Conservation (phyloP, 2,113 vertebrate species). For the Chionomys nivalis region DNA sequence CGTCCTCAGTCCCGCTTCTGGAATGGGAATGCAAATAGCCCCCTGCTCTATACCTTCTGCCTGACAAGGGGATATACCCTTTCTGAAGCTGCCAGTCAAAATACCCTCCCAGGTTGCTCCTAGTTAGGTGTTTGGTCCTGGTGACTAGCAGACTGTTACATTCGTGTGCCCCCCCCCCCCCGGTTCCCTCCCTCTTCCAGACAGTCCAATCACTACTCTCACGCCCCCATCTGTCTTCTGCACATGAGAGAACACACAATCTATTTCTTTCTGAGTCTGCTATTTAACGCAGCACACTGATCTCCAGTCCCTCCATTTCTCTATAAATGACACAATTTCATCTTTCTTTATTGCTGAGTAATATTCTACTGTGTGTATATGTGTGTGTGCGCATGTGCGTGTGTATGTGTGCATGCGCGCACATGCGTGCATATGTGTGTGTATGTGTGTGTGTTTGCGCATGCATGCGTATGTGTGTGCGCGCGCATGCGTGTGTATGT, state of each 20-base stretch:
- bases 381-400: not conserved
- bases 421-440: not conserved
- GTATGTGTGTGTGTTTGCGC: too few species aligned
- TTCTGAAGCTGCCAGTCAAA: not conserved
- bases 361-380: not conserved
- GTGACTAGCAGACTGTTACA: not conserved
- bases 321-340: not conserved
- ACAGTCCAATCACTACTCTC: not conserved
- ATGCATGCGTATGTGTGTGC: too few species aligned
- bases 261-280: not conserved
- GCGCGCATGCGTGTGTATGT: not conserved
- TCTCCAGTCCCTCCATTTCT: not conserved
- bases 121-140: not conserved
- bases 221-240: not conserved
- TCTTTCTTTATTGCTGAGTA: not conserved
- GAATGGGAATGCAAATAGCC: not conserved
- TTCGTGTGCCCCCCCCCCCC: not conserved
- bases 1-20: not conserved
- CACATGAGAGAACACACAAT: not conserved
- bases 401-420: not conserved
- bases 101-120: not conserved
- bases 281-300: not conserved
- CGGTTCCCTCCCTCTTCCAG: not conserved
- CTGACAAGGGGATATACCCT: not conserved
- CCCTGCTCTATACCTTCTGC: not conserved